These are phyloP conservation scores for Neoaliturus tenellus DNA, from an alignment of 2,888 invertebrate genomes.

Conservation along the genomic window DNA sequence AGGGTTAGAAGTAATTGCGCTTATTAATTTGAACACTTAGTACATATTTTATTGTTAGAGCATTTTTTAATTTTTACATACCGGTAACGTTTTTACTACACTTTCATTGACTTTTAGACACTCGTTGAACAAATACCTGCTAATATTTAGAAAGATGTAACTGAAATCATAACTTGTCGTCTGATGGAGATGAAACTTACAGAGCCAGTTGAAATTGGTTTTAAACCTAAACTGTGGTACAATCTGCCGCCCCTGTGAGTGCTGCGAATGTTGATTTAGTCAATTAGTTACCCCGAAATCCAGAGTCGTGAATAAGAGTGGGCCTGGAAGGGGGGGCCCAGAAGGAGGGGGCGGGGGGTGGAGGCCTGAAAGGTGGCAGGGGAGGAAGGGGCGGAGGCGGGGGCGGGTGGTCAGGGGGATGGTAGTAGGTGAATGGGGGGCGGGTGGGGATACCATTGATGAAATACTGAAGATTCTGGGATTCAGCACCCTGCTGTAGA, in stretches of 20 bases:
- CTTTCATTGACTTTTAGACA: too few species aligned
- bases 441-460: conserved; percentile 53
- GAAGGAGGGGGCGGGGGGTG: conserved; percentile 62
- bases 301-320: conserved; percentile 60
- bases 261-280: conserved; percentile 43
- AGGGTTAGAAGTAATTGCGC: too few species aligned
- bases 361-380: conserved; percentile 59
- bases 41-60: too few species aligned
- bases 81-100: too few species aligned
- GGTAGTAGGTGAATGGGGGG: conserved; percentile 56
- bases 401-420: conserved; percentile 63
- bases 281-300: conserved; percentile 62
- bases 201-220: too few species aligned
- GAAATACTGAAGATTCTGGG: conserved; percentile 56
- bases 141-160: too few species aligned
- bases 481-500: conserved; percentile 51
- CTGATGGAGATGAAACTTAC: too few species aligned
- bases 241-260: conserved; percentile 21
- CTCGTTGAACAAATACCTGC: too few species aligned
- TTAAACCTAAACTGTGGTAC: background rate
- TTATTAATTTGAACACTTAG: too few species aligned
- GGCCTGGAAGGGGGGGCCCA: conserved; percentile 44
- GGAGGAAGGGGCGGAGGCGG: conserved; percentile 66
- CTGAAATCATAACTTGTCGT: too few species aligned
- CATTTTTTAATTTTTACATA: too few species aligned